These are phyloP conservation scores for Cygnus olor DNA, from an alignment of 2,797 vertebrate genomes.

Conservation along the genomic window DNA sequence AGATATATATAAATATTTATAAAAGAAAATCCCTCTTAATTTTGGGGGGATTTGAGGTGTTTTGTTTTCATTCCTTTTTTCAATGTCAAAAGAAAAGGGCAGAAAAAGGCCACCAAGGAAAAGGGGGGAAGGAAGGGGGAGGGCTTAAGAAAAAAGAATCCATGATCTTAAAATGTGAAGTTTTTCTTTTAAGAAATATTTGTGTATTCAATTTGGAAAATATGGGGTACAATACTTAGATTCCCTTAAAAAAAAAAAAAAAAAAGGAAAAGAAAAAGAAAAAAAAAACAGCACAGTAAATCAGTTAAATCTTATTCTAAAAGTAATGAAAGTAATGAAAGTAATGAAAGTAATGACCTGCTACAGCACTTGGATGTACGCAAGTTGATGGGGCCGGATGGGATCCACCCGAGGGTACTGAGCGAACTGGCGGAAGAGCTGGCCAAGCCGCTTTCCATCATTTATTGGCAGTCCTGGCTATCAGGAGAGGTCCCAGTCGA, in stretches of 20 bases:
- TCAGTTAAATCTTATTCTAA: neutral
- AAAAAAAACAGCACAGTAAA: neutral
- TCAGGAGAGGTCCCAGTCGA: too few species aligned
- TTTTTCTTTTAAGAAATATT: neutral
- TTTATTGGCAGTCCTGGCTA: too few species aligned
- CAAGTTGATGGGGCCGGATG: too few species aligned
- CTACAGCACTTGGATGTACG: too few species aligned
- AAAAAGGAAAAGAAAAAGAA: neutral
- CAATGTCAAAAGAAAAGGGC: neutral
- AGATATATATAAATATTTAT: neutral
- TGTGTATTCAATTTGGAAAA: neutral
- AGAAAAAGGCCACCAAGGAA: neutral
- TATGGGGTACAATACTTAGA: neutral
- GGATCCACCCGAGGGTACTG: too few species aligned
- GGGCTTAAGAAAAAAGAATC: neutral
- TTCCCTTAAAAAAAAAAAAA: neutral
- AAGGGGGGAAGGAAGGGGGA: neutral
- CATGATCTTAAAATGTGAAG: neutral
- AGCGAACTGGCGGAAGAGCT: too few species aligned
- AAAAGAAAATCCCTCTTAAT: neutral
- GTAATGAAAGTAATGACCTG: too few species aligned
- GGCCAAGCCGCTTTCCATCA: too few species aligned
- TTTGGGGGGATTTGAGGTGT: neutral
- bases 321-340: neutral
- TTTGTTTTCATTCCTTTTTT: neutral